phyloP scores from a whole-genome alignment of 2,113 vertebrate species.

The Galeopterus variegatus region DNA sequence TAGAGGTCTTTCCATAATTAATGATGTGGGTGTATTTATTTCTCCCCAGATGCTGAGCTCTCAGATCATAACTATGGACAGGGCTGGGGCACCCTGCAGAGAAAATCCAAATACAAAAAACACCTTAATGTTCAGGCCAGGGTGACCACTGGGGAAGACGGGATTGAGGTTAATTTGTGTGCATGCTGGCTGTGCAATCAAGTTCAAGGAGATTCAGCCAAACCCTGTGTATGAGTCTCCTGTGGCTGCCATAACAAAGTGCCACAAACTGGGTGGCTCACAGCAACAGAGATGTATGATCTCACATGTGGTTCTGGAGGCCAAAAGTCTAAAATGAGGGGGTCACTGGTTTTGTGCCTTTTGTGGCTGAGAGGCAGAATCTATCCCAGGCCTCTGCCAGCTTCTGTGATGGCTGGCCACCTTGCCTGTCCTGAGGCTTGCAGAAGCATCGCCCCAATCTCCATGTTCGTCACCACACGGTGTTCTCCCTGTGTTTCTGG shows the following conservation, averaged over 20 bases:
- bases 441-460: no score
- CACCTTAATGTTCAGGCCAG: background rate
- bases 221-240: background rate
- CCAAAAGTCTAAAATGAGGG: background rate
- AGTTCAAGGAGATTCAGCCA: background rate
- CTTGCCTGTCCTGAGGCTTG: background rate
- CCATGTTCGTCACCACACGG: no score
- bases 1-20: background rate
- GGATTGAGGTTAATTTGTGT: background rate
- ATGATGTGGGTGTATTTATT: background rate
- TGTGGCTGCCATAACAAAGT: no score
- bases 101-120: background rate
- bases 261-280: background rate
- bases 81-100: background rate
- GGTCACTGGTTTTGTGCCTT: background rate
- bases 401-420: fast-evolving
- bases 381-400: background rate
- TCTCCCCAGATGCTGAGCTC: background rate
- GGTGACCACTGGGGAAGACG: background rate
- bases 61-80: background rate
- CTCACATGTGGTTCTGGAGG: no score
- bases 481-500: background rate
- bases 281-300: fast-evolving
- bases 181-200: fast-evolving
- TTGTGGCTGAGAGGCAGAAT: no score